phyloP scores from a whole-genome alignment of 2,113 vertebrate genomes.

The Sardina pilchardus region DNA sequence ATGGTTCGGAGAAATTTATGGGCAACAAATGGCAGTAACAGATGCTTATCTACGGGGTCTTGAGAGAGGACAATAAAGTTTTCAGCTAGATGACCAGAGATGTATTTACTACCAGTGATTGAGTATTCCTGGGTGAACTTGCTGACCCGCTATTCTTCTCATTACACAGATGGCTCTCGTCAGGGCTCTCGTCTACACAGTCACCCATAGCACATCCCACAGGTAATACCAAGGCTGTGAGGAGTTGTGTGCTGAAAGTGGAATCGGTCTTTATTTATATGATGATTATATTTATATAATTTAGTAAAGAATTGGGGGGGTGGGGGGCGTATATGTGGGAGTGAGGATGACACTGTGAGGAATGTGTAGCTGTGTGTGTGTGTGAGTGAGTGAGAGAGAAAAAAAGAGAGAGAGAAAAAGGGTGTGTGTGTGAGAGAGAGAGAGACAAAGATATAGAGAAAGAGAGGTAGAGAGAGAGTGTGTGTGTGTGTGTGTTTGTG shows the following conservation, averaged over 20 bases:
- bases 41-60: too few species aligned
- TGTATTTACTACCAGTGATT: not conserved
- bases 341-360: too few species aligned
- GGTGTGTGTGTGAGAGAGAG: not conserved
- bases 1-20: too few species aligned
- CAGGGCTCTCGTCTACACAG: too few species aligned
- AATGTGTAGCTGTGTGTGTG: not conserved
- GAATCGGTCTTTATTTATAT: not conserved
- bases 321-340: too few species aligned
- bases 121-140: not conserved
- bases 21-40: too few species aligned
- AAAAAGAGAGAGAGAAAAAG: not conserved
- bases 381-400: not conserved
- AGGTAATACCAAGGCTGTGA: not conserved
- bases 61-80: too few species aligned
- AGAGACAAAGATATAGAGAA: not conserved
- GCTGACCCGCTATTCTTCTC: not conserved
- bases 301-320: too few species aligned
- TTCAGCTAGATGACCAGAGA: too few species aligned
- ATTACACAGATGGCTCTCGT: too few species aligned
- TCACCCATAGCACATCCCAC: not conserved
- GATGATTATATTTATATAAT: not conserved
- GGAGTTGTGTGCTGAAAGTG: too few species aligned
- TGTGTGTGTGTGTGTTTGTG: not conserved
- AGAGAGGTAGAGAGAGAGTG: not conserved